A percentile compares a stretch with the other conserved stretches of the same genome.
phyloP scores from a whole-genome alignment of 2,797 vertebrate genomes.

The Lycodopsis pacificus region DNA sequence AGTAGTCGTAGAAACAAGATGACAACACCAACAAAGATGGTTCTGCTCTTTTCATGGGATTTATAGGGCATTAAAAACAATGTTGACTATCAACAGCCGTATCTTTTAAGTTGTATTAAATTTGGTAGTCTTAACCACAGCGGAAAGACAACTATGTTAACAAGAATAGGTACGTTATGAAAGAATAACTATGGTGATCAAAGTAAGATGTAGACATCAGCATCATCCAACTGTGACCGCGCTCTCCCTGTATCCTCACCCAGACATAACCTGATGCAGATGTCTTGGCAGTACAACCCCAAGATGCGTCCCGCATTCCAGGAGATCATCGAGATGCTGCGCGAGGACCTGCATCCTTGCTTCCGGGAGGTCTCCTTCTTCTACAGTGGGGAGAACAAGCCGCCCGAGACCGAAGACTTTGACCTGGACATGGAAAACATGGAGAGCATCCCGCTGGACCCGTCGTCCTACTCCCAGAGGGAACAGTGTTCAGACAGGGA shows the following conservation, averaged over 20 bases:
- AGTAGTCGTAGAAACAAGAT: neutral
- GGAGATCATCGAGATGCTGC: constrained; percentile 95
- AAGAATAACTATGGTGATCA: neutral
- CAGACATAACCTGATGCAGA: constrained; percentile 95
- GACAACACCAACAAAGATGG: neutral
- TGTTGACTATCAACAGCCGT: no score
- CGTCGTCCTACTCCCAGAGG: constrained; percentile 90
- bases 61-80: no score
- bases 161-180: neutral
- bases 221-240: neutral
- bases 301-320: constrained; percentile 96
- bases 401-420: constrained; percentile 91
- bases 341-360: constrained; percentile 92
- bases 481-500: constrained; percentile 87
- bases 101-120: neutral
- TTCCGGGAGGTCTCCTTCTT: constrained; percentile 96
- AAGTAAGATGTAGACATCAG: neutral
- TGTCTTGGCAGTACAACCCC: constrained; percentile 99
- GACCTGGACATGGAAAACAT: constrained; percentile 98
- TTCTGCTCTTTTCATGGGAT: neutral
- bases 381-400: constrained; percentile 98
- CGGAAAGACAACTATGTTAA: neutral
- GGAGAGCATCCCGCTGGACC: constrained; percentile 97
- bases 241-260: neutral
- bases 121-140: neutral